Evolutionary conservation across 1,140 invertebrate species (phyloP), one percentile per base, ranked within the genome.

Genomic region (Tetramorium alpestre): DNA sequence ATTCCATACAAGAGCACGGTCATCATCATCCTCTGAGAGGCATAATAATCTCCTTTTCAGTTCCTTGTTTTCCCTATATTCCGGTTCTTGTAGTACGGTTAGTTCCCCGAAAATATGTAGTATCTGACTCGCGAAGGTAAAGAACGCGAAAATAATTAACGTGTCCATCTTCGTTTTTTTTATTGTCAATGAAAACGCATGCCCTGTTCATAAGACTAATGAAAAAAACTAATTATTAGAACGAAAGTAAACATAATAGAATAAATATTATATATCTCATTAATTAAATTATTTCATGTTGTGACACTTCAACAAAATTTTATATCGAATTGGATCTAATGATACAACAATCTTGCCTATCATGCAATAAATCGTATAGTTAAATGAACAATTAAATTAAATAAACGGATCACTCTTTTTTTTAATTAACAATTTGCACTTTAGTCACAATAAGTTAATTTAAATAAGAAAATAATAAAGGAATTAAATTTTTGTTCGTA

Each of bases 1-100:
- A 22, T 91, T 91, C 90, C 90, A 91, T 10, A 89, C 64, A n/a
- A 91, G 58, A 25, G 72, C 84, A 1, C 54, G 22, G 22, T 22
- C 8, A 0, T 70, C 89, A 10, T 91, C 89, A 25, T 89, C 49
- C 8, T 91, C 78, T 6, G 90, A 86, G 0, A 88, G 8, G 25
- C 90, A 91, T 22, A 67, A 18, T 11, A 91, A 49, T 54, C 58
- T 80, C 3, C 33, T 33, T 33, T 33, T 33, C 3, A 3, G 33
- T 33, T 33, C 33, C 3, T 33, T 4, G 33, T 33, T 33, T 33
- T 33, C 33, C 1, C 28, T 33, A 33, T 33, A 33, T 33, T 33
- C 33, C 33, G 33, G 3, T 33, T 4, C 33, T 33, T 33, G 33
- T 33, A 33, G 3, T 33, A 86, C 18, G 0, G 41, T 67, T 10